A percentile compares a stretch with the other conserved stretches of the same genome.
Evolutionary conservation across 2,888 invertebrate genomes (phyloP).

Genomic region (Drosophila macrospina): DNA sequence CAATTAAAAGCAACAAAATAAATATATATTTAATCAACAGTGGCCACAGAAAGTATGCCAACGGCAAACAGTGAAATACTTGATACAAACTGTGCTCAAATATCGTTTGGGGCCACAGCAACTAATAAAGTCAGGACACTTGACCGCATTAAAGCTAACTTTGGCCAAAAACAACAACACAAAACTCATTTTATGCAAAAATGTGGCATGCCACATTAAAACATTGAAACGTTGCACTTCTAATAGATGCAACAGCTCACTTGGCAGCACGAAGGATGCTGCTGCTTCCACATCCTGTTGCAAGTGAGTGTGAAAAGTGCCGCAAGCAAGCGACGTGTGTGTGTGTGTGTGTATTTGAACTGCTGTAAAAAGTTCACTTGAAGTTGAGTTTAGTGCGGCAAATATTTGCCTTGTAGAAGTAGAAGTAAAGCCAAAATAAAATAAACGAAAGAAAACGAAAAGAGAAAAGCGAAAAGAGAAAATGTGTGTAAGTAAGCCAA

Average conservation of each 20-base stretch:
- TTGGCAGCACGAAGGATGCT: conserved; percentile 12
- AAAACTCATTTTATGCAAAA: conserved; percentile 33
- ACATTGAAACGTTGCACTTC: conserved; percentile 23
- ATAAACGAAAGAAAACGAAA: neutral
- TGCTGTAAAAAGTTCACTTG: conserved; percentile 62
- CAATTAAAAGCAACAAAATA: conserved; percentile 4
- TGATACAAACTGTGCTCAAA: neutral
- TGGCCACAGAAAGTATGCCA: conserved; percentile 19
- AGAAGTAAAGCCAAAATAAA: conserved; percentile 10
- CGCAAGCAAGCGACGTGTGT: conserved; percentile 21
- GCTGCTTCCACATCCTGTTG: conserved; percentile 8
- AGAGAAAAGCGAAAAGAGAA: neutral
- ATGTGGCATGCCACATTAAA: conserved; percentile 38
- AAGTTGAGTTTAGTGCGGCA: conserved; percentile 54
- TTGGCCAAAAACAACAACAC: conserved; percentile 1
- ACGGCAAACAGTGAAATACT: conserved; percentile 16
- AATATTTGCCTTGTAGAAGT: conserved; percentile 62
- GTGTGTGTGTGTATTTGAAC: conserved; percentile 4
- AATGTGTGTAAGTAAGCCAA: conserved; percentile 49
- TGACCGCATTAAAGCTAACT: conserved; percentile 59
- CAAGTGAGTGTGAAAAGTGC: conserved; percentile 54
- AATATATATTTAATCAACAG: conserved; percentile 43
- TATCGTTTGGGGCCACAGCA: conserved; percentile 29
- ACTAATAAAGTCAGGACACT: conserved; percentile 48
- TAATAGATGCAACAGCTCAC: conserved; percentile 30